Conservation (phyloP, 2,797 vertebrate genomes). For the Enteromius paludinosus region DNA sequence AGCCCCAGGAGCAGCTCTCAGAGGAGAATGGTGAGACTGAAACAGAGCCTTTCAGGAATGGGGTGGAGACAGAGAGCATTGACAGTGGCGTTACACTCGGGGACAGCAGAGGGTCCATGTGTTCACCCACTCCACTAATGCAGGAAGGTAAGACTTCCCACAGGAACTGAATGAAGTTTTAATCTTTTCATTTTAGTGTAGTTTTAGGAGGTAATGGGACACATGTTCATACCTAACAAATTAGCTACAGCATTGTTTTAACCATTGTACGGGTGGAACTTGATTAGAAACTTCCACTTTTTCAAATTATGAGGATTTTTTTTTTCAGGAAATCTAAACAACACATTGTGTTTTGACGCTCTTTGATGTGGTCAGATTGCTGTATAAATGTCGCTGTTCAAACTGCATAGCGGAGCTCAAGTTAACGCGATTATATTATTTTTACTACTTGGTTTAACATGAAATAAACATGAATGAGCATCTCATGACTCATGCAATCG, state of each 20-base stretch:
- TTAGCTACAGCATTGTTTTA: not conserved
- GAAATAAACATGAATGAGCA: not conserved
- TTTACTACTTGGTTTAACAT: not conserved
- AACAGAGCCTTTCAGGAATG: slow-evolving; percentile 85
- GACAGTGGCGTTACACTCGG: slow-evolving; percentile 74
- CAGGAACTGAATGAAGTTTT: not conserved
- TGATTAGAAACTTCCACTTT: not conserved
- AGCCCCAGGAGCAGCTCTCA: slow-evolving; percentile 65
- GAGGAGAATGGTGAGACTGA: slow-evolving; percentile 90
- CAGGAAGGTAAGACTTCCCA: slow-evolving; percentile 82
- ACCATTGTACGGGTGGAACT: not conserved
- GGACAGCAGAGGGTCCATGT: slow-evolving; percentile 79
- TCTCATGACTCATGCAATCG: not conserved
- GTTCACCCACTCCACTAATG: slow-evolving; percentile 69
- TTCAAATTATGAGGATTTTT: not conserved
- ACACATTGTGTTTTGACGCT: not conserved
- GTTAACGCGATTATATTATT: too few relatives aligned
- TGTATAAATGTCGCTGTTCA: not conserved
- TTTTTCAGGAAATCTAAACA: not conserved
- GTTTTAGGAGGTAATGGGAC: not conserved
- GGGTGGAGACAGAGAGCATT: slow-evolving; percentile 86
- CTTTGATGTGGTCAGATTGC: not conserved
- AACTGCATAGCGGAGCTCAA: too few relatives aligned
- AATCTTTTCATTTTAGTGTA: not conserved
- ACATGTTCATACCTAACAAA: not conserved